These are phyloP conservation scores for Cheiracanthium punctorium DNA, from an alignment of 2,888 invertebrate species.

Conservation along the genomic window DNA sequence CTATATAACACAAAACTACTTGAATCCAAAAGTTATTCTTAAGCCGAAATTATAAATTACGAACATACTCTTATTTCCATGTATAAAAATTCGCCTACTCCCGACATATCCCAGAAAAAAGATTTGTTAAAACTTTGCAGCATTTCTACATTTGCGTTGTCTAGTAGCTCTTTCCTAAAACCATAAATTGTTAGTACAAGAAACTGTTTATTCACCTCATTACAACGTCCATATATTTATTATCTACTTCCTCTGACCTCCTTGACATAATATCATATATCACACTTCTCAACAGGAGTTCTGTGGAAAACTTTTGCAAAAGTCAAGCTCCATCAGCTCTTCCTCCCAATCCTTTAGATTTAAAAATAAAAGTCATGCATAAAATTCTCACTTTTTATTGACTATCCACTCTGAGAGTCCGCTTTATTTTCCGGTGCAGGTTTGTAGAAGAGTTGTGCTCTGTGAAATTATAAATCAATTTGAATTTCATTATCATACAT, in stretches of 20 bases:
- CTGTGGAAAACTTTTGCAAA: background rate
- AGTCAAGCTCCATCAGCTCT: background rate
- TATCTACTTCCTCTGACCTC: background rate
- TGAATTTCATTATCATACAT: too few species aligned
- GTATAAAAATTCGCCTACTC: too few species aligned
- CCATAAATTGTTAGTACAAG: background rate
- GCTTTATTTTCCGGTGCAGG: too few species aligned
- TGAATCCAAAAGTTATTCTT: too few species aligned
- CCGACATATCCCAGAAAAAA: too few species aligned
- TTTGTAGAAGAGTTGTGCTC: too few species aligned
- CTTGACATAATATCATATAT: background rate
- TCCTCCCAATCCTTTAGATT: background rate
- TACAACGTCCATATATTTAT: background rate
- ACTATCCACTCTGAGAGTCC: too few species aligned
- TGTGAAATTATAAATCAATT: too few species aligned
- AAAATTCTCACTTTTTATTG: background rate
- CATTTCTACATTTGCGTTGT: background rate
- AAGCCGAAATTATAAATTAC: too few species aligned
- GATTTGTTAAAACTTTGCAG: background rate
- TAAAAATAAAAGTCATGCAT: background rate
- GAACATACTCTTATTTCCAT: too few species aligned
- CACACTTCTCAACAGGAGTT: background rate
- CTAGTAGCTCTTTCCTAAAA: background rate
- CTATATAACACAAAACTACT: too few species aligned
- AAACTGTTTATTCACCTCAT: slow-evolving; percentile 6